phyloP scores from a whole-genome alignment of 2,113 vertebrate genomes.

The Ornithorhynchus anatinus region DNA sequence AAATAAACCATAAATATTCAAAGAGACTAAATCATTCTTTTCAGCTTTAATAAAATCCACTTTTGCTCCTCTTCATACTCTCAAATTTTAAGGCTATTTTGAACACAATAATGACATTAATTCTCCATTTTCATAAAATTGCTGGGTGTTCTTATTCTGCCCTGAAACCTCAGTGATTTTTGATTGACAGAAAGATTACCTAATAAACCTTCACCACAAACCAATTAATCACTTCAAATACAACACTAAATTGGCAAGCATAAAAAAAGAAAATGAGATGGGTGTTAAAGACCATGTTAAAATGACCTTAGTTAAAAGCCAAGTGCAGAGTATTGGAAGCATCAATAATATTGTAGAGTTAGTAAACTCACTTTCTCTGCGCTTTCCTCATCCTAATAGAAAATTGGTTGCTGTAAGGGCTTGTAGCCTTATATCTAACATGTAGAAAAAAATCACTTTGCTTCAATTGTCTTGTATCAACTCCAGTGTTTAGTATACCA shows the following conservation, averaged over 20 bases:
- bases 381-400: background rate
- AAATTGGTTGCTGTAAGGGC: background rate
- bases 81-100: slow-evolving; percentile 1
- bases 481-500: no score
- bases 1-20: slow-evolving; percentile 35
- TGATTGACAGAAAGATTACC: slow-evolving; percentile 76
- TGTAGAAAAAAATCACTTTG: no score
- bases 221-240: slow-evolving; percentile 77
- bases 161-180: slow-evolving; percentile 55
- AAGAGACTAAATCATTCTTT: background rate
- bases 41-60: slow-evolving; percentile 4
- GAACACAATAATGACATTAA: slow-evolving; percentile 19
- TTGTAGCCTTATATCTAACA: no score
- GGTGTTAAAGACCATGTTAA: slow-evolving; percentile 67
- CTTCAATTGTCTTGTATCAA: no score
- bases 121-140: slow-evolving; percentile 49
- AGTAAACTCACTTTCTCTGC: slow-evolving; percentile 16
- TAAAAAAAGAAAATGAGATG: slow-evolving; percentile 75
- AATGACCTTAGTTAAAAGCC: slow-evolving; percentile 72
- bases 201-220: slow-evolving; percentile 75
- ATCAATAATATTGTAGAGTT: slow-evolving; percentile 16
- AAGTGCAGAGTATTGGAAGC: slow-evolving; percentile 47
- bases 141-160: slow-evolving; percentile 35
- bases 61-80: slow-evolving; percentile 1
- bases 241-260: slow-evolving; percentile 71